Conservation (phyloP, 2,113 vertebrate species). For the Drymodes brunneopygia region DNA sequence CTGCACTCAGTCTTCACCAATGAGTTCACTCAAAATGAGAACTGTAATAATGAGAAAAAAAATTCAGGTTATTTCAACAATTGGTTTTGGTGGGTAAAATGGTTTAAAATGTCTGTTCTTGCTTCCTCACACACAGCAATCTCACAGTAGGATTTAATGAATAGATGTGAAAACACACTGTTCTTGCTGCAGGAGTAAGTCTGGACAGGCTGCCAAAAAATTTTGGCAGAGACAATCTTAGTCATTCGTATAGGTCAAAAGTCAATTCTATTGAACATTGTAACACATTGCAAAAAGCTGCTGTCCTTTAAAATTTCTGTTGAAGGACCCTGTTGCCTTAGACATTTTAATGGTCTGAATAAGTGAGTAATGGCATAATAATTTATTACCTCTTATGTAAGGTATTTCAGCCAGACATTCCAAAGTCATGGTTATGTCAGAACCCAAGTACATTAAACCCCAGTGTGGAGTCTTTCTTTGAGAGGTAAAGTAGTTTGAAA, state of each 20-base stretch:
- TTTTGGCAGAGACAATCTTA: constrained; percentile 7
- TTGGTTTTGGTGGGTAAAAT: neutral
- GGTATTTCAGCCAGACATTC: constrained; percentile 26
- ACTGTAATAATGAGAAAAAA: neutral
- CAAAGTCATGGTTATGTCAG: constrained; percentile 31
- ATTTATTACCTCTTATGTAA: constrained; percentile 48
- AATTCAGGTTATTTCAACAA: neutral
- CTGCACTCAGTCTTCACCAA: neutral
- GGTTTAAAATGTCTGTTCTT: constrained; percentile 2
- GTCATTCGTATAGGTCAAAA: neutral
- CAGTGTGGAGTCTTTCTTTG: constrained; percentile 17
- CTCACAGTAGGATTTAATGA: constrained; percentile 12
- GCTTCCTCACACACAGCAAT: neutral
- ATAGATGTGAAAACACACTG: constrained; percentile 17
- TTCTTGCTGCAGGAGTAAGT: constrained; percentile 17
- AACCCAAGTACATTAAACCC: constrained; percentile 19
- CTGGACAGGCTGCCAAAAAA: constrained; percentile 31
- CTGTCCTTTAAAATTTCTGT: constrained; percentile 26
- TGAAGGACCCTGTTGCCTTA: constrained; percentile 1
- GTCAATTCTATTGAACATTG: constrained; percentile 7
- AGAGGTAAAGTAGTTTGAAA: constrained; percentile 34
- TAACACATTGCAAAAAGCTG: constrained; percentile 15
- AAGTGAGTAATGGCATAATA: constrained; percentile 41
- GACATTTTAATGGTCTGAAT: constrained; percentile 2
- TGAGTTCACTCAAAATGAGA: neutral